These are phyloP conservation scores for Hydrozoanthus tunicans DNA, from an alignment of 64 coral and sea anemone species.

Conservation along the genomic window DNA sequence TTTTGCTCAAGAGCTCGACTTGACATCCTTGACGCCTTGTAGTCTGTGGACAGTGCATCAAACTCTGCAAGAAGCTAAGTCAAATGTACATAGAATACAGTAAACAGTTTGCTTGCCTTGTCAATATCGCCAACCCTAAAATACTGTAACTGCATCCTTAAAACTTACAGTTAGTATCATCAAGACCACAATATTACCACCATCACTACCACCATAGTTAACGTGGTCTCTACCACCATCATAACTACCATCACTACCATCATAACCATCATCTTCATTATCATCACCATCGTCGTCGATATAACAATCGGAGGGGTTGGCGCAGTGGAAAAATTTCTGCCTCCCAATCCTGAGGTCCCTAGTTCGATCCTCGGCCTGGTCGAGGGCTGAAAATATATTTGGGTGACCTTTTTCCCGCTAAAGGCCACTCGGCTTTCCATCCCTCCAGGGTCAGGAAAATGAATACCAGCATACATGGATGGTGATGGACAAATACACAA, in stretches of 20 bases:
- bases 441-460: not conserved
- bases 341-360: not conserved
- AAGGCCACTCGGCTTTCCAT: not conserved
- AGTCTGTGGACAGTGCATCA: conserved; percentile 79
- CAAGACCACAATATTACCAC: no score
- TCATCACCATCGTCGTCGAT: not conserved
- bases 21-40: conserved; percentile 58
- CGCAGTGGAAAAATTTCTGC: not conserved
- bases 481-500: no score
- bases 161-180: no score
- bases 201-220: no score
- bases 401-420: not conserved
- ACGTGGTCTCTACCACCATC: no score
- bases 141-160: no score
- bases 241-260: no score
- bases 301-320: not conserved
- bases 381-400: not conserved
- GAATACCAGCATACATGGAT: not conserved
- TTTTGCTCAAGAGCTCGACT: conserved; percentile 59
- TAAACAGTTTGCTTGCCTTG: not conserved
- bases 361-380: not conserved
- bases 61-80: conserved; percentile 81
- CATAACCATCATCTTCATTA: not conserved
- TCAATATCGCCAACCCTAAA: no score
- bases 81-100: conserved; percentile 3